Percentiles rank a stretch among this genome's conserved stretches.
Evolutionary conservation across 2,888 invertebrate genomes (phyloP).

Genomic region (Poecilus cupreus): DNA sequence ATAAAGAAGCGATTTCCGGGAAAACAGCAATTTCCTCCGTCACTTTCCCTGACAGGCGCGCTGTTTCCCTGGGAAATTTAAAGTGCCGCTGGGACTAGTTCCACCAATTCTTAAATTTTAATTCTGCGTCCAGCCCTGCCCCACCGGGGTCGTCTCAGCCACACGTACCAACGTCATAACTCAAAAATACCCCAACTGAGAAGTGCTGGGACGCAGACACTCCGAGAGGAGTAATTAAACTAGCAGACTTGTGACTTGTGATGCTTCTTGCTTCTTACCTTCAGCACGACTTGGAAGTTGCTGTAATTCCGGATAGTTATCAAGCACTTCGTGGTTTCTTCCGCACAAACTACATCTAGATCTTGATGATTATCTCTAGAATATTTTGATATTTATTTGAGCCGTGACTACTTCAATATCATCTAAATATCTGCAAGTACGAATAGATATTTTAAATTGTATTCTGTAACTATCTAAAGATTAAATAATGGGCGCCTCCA

Average conservation of each 20-base stretch:
- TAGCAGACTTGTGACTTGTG: neutral
- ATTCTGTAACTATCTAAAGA: no score
- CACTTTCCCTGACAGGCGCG: slow-evolving; percentile 16
- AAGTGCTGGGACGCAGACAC: neutral
- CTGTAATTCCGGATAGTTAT: neutral
- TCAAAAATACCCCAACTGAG: slow-evolving; percentile 36
- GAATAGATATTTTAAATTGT: no score
- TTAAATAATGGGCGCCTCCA: no score
- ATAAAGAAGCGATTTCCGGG: slow-evolving; percentile 19
- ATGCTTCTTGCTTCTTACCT: no score
- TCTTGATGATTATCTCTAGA: neutral
- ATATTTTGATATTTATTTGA: neutral
- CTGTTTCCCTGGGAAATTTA: slow-evolving; percentile 25
- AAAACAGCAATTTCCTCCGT: slow-evolving; percentile 14
- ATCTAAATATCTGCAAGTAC: no score
- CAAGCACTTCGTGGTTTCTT: neutral
- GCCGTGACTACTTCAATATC: neutral
- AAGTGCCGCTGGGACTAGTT: slow-evolving; percentile 45
- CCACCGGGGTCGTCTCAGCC: slow-evolving; percentile 18
- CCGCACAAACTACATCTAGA: no score
- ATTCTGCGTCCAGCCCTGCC: slow-evolving; percentile 40
- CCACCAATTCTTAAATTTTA: slow-evolving; percentile 53
- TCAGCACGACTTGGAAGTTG: no score
- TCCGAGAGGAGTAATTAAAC: slow-evolving; percentile 31
- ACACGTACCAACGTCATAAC: slow-evolving; percentile 27